A percentile compares a stretch with the other conserved stretches of the same genome.
Evolutionary conservation across 1,140 invertebrate genomes (phyloP).

Genomic region (Atta cephalotes): DNA sequence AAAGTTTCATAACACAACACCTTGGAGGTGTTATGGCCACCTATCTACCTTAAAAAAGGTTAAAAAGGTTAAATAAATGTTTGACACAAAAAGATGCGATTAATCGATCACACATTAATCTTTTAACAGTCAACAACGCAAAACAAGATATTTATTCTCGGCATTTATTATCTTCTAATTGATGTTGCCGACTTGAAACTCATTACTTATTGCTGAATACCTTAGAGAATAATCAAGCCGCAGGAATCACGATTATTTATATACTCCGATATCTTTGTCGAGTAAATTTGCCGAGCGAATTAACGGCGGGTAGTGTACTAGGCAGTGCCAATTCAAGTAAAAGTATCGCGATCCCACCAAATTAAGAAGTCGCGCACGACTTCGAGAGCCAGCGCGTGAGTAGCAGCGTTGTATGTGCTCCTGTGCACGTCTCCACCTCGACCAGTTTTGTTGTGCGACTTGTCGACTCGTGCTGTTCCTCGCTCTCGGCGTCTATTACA

Average conservation of each 20-base stretch:
- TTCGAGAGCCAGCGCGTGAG: slow-evolving; percentile 12
- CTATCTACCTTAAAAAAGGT: no score
- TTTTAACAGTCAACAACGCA: neutral
- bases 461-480: slow-evolving; percentile 18
- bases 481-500: slow-evolving; percentile 65
- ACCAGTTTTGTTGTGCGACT: slow-evolving; percentile 70
- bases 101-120: neutral
- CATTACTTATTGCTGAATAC: neutral
- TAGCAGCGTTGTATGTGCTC: slow-evolving; percentile 15
- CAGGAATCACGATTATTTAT: neutral
- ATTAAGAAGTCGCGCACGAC: slow-evolving; percentile 70
- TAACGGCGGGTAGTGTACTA: neutral
- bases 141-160: neutral
- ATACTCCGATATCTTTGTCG: neutral
- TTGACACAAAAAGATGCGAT: neutral
- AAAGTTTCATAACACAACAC: no score
- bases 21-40: no score
- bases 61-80: no score
- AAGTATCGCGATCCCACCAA: slow-evolving; percentile 73
- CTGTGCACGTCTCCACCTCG: slow-evolving; percentile 39
- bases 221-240: neutral
- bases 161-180: no score
- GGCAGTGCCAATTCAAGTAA: slow-evolving; percentile 66
- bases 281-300: slow-evolving; percentile 11
- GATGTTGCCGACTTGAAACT: neutral